Conservation (phyloP, 2,113 vertebrate genomes). For the Elanoides forficatus region DNA sequence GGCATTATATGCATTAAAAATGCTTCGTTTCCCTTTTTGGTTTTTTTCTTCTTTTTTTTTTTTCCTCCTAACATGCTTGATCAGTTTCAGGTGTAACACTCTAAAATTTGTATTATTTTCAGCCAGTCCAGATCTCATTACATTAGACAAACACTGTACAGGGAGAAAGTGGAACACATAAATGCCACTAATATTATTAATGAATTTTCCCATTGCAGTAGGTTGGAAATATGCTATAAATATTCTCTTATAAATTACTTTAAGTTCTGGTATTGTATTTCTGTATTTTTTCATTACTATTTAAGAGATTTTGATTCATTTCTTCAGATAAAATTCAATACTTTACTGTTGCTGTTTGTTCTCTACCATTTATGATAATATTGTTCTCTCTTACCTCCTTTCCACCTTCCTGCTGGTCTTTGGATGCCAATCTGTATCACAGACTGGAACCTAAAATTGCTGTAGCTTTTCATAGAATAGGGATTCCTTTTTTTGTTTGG, state of each 20-base stretch:
- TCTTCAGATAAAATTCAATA: background rate
- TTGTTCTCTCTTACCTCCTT: background rate
- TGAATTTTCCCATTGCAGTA: constrained; percentile 64
- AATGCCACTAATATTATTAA: constrained; percentile 76
- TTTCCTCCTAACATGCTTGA: background rate
- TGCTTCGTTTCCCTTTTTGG: background rate
- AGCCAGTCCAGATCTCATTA: constrained; percentile 68
- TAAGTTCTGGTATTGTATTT: constrained; percentile 51
- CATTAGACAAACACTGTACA: constrained; percentile 68
- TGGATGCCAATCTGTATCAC: background rate
- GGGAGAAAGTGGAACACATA: constrained; percentile 67
- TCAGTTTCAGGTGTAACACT: constrained; percentile 28
- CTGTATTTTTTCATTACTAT: constrained; percentile 21
- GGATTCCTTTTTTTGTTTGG: background rate
- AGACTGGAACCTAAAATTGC: background rate
- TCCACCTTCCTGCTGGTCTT: background rate
- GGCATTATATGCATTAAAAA: constrained; percentile 40
- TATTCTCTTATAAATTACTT: constrained; percentile 62
- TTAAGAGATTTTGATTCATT: constrained; percentile 52
- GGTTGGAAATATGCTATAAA: constrained; percentile 58
- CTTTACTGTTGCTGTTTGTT: background rate
- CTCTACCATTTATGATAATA: background rate
- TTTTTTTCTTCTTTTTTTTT: background rate
- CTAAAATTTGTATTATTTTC: constrained; percentile 68
- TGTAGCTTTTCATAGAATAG: background rate